These are phyloP conservation scores for Hypocryptadius cinnamomeus DNA, from an alignment of 2,113 vertebrate species.

Conservation along the genomic window DNA sequence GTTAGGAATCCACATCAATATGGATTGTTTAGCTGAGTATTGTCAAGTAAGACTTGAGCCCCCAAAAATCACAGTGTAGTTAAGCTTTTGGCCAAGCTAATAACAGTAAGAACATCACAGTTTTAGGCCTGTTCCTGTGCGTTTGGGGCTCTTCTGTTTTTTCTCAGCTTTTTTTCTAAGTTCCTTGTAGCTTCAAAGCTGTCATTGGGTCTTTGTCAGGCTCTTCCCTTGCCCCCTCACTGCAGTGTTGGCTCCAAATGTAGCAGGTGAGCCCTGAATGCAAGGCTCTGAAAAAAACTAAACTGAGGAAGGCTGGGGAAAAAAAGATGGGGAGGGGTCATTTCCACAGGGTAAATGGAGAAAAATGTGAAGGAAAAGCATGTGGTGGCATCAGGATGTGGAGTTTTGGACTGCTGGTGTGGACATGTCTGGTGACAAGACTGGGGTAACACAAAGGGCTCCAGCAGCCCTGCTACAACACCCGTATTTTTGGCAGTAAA, in stretches of 20 bases:
- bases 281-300: background rate
- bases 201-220: background rate
- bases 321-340: background rate
- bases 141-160: background rate
- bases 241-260: background rate
- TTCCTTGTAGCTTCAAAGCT: background rate
- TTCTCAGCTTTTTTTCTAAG: background rate
- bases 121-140: background rate
- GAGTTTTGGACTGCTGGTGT: background rate
- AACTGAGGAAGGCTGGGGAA: background rate
- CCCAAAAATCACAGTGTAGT: background rate
- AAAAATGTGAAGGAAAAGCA: background rate
- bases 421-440: background rate
- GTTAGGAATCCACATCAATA: too few species aligned
- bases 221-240: background rate
- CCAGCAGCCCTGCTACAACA: background rate
- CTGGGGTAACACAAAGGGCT: background rate
- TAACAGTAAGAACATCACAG: accelerated
- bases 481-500: background rate
- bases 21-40: background rate
- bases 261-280: background rate
- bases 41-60: background rate
- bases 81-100: background rate
- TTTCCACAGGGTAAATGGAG: background rate
- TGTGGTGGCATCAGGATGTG: background rate